Conservation (phyloP, 2,797 vertebrate genomes). For the Molossus alvarezi region DNA sequence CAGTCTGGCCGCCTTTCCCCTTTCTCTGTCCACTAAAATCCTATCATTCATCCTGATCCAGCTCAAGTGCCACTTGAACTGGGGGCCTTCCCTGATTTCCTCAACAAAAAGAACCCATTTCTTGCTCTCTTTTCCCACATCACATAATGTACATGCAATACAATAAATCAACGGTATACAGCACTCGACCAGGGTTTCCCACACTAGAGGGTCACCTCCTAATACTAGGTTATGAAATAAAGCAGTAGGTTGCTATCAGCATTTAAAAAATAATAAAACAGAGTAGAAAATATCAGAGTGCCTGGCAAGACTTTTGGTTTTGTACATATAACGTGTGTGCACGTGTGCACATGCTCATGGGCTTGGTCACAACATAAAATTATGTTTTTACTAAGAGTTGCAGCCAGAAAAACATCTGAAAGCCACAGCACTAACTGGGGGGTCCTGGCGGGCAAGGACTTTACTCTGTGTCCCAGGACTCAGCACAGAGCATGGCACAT, state of each 20-base stretch:
- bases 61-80: slow-evolving; percentile 58
- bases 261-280: neutral
- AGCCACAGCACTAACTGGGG: neutral
- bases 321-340: neutral
- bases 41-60: neutral
- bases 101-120: slow-evolving; percentile 22
- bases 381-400: neutral
- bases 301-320: neutral
- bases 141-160: neutral
- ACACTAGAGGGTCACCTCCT: neutral
- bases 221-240: neutral
- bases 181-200: neutral
- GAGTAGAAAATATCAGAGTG: neutral
- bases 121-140: slow-evolving; percentile 7
- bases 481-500: neutral
- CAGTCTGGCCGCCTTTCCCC: neutral
- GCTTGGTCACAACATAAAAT: neutral
- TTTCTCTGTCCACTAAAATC: slow-evolving; percentile 24
- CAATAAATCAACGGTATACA: neutral
- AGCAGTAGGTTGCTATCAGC: neutral
- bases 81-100: slow-evolving; percentile 27
- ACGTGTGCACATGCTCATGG: too few species aligned
- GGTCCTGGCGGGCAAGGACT: neutral
- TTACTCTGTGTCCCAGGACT: neutral
- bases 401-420: neutral